Evolutionary conservation across 2,888 invertebrate species (phyloP).

Genomic region (Elysia crispata): DNA sequence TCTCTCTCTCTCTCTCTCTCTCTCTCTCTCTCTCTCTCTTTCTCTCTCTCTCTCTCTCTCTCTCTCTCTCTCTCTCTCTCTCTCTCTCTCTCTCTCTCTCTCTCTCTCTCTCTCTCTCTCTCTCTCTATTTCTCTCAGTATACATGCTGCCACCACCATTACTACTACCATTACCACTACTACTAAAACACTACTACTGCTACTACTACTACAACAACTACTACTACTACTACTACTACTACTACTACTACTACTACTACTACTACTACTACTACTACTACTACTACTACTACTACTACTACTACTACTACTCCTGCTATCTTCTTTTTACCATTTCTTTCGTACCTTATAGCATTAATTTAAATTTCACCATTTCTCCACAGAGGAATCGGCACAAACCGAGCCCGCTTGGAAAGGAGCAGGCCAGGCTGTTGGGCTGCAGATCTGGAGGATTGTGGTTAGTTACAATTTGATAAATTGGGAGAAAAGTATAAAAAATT

Average conservation of each 20-base stretch:
- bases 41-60: too few species aligned
- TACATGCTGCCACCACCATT: not conserved
- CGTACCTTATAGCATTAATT: not conserved
- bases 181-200: too few species aligned
- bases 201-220: not conserved
- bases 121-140: too few species aligned
- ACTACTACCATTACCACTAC: not conserved
- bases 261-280: not conserved
- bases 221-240: not conserved
- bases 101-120: too few species aligned
- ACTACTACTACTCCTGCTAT: too few species aligned
- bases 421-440: constrained; percentile 69
- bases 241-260: not conserved
- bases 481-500: not conserved
- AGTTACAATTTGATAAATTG: not conserved
- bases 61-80: not conserved
- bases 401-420: constrained; percentile 74
- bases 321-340: not conserved
- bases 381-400: constrained; percentile 74
- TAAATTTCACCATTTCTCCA: too few species aligned
- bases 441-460: constrained; percentile 75
- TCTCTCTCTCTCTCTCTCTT: too few species aligned
- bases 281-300: constrained; percentile 2
- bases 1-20: too few species aligned
- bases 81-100: not conserved